These are phyloP conservation scores for Melanophora roralis DNA, from an alignment of 2,888 invertebrate genomes.

Conservation along the genomic window DNA sequence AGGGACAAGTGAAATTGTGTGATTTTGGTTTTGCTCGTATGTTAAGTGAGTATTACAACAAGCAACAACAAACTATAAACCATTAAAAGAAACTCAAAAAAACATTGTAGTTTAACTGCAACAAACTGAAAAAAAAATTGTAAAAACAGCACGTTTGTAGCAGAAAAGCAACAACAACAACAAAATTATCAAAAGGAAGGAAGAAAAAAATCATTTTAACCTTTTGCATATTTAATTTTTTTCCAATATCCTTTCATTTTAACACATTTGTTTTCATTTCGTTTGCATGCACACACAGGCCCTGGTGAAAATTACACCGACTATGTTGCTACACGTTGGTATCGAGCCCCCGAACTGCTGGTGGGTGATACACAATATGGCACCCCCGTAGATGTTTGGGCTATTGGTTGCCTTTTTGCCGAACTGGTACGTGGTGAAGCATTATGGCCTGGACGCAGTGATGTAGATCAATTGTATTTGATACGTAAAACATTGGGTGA, in stretches of 20 bases:
- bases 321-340: constrained; percentile 99
- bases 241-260: not conserved
- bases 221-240: not conserved
- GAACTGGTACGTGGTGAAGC: constrained; percentile 93
- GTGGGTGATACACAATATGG: constrained; percentile 97
- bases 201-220: constrained; percentile 14
- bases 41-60: constrained; percentile 81
- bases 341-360: constrained; percentile 96
- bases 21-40: constrained; percentile 99
- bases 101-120: not conserved
- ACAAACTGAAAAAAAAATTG: not conserved
- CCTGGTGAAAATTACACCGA: constrained; percentile 99
- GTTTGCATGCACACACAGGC: constrained; percentile 78
- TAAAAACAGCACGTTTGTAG: constrained; percentile 43
- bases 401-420: constrained; percentile 94
- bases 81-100: not conserved
- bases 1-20: constrained; percentile 95
- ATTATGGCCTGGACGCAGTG: constrained; percentile 98
- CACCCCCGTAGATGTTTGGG: constrained; percentile 97
- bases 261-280: not conserved
- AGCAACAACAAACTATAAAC: not conserved
- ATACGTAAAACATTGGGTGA: constrained; percentile 97
- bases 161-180: not conserved
- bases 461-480: constrained; percentile 97
- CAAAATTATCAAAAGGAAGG: not conserved